Evolutionary conservation across 2,113 vertebrate genomes (phyloP).

Genomic region (Mustela nigripes): DNA sequence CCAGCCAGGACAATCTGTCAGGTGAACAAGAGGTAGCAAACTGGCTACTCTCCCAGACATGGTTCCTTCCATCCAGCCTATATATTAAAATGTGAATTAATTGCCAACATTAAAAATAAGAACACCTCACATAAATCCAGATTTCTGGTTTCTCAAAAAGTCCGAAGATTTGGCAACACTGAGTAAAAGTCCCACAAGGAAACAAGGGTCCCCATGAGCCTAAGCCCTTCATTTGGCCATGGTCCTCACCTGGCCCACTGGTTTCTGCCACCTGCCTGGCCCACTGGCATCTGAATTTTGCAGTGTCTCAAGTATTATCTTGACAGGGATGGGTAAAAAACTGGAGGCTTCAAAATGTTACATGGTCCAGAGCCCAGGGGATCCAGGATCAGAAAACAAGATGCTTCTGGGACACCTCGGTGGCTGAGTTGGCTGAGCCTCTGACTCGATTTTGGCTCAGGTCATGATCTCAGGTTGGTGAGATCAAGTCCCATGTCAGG

Average conservation of each 20-base stretch:
- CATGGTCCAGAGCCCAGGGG: neutral
- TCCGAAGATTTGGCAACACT: neutral
- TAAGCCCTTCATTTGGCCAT: neutral
- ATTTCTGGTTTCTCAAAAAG: slow-evolving; percentile 3
- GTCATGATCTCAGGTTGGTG: neutral
- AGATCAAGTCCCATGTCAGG: neutral
- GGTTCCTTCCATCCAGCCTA: neutral
- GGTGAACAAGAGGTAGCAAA: neutral
- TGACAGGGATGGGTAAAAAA: neutral
- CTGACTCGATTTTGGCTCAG: neutral
- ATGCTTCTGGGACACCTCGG: neutral
- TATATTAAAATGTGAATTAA: neutral
- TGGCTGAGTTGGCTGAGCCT: neutral
- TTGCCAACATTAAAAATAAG: neutral
- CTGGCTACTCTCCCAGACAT: neutral
- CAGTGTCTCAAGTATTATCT: neutral
- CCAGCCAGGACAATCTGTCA: neutral
- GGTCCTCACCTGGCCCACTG: neutral
- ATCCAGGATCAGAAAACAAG: neutral
- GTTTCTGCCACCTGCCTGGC: neutral
- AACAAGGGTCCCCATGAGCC: neutral
- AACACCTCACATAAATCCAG: neutral
- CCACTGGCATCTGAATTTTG: neutral
- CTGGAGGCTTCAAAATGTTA: neutral
- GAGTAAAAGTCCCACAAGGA: neutral